Evolutionary conservation across 2,113 vertebrate genomes (phyloP).

Genomic region (Furnarius figulus): DNA sequence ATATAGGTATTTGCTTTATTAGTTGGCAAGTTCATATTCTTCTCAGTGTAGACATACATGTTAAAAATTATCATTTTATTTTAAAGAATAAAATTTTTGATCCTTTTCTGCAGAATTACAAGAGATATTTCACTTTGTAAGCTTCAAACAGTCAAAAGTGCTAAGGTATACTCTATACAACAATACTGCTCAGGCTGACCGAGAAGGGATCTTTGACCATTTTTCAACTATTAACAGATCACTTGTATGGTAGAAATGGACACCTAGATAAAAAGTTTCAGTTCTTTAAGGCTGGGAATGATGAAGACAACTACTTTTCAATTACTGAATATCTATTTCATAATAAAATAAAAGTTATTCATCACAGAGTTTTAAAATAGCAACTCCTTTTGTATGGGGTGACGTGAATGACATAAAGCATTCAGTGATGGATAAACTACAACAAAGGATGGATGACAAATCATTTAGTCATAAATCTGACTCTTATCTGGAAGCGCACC

Average conservation of each 20-base stretch:
- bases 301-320: neutral
- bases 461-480: conserved; percentile 17
- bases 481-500: conserved; percentile 1
- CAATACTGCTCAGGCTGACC: neutral
- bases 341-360: neutral
- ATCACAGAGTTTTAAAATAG: neutral
- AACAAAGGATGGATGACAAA: conserved; percentile 2
- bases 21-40: neutral
- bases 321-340: neutral
- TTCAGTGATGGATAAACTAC: neutral
- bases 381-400: neutral
- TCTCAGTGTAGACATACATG: neutral
- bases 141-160: neutral
- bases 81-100: neutral
- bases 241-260: neutral
- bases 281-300: neutral
- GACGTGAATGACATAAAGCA: neutral
- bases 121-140: neutral
- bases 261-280: neutral
- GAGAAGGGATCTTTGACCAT: neutral
- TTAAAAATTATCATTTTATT: neutral
- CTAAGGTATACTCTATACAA: neutral
- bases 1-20: neutral
- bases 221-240: neutral
- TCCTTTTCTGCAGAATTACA: neutral